Evolutionary conservation across 2,797 vertebrate genomes (phyloP).

Genomic region (Tarsius wallacei): DNA sequence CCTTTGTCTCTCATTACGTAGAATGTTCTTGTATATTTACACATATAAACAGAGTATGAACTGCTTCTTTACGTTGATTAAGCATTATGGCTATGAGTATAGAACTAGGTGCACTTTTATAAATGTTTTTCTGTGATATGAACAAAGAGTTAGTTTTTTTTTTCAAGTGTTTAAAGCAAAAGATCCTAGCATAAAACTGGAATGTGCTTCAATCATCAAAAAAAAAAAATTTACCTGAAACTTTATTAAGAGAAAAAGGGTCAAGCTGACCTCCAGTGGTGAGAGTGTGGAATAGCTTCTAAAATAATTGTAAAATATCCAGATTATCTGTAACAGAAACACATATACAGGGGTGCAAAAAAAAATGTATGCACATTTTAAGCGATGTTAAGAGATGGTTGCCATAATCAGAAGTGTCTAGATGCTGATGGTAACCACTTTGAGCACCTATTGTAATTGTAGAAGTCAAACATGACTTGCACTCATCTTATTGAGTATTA

Average conservation of each 20-base stretch:
- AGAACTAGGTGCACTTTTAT: not conserved
- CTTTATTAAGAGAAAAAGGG: slow-evolving; percentile 74
- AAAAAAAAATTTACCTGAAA: slow-evolving; percentile 10
- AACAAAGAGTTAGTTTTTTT: not conserved
- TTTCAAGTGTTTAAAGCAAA: slow-evolving; percentile 43
- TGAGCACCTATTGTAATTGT: too few species aligned
- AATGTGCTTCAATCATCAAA: not conserved
- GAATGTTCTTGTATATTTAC: not conserved
- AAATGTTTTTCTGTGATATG: not conserved
- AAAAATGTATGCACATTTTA: too few species aligned
- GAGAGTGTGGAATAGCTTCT: slow-evolving; percentile 66
- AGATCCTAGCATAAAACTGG: slow-evolving; percentile 9
- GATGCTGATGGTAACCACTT: too few species aligned
- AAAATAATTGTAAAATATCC: not conserved
- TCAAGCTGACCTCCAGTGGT: slow-evolving; percentile 90
- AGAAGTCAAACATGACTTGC: too few species aligned
- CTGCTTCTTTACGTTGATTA: not conserved
- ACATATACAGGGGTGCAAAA: too few species aligned
- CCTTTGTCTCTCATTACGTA: not conserved
- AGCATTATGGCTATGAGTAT: not conserved
- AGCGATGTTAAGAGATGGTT: too few species aligned
- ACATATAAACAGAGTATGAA: not conserved
- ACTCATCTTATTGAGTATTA: too few species aligned
- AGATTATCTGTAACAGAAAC: not conserved
- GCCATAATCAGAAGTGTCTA: too few species aligned